A percentile compares a stretch with the other conserved stretches of the same genome.
Conservation (phyloP, 2,797 vertebrate genomes). For the Tenualosa thibaudeaui region DNA sequence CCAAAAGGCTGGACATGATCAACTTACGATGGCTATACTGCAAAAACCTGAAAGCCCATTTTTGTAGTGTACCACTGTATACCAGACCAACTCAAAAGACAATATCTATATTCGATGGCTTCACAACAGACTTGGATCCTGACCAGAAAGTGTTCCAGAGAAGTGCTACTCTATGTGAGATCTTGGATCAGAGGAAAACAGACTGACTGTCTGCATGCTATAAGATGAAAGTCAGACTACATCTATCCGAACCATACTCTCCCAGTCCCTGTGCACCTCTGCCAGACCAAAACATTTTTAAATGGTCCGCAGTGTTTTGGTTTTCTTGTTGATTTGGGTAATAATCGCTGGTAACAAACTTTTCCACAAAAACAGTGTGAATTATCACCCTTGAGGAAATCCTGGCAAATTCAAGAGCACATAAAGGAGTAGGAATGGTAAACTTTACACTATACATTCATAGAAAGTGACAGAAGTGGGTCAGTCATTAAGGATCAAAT, state of each 20-base stretch:
- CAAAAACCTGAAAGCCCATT: too few species aligned
- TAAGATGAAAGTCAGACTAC: neutral
- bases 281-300: neutral
- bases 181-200: neutral
- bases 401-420: neutral
- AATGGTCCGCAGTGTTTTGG: neutral
- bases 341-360: neutral
- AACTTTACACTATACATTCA: constrained; percentile 3
- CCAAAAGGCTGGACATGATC: neutral
- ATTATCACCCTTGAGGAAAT: neutral
- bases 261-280: neutral
- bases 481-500: constrained; percentile 14
- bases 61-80: neutral
- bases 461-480: constrained; percentile 8
- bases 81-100: neutral
- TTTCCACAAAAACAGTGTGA: neutral
- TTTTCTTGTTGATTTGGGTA: neutral
- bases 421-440: neutral
- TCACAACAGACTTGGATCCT: neutral
- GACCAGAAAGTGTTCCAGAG: neutral
- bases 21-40: neutral
- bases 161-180: neutral
- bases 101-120: neutral
- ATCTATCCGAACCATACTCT: neutral
- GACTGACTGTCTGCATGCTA: too few species aligned